Percentiles rank a stretch among this genome's conserved stretches.
Evolutionary conservation across 2,888 invertebrate genomes (phyloP).

Genomic region (Dynastes maya): DNA sequence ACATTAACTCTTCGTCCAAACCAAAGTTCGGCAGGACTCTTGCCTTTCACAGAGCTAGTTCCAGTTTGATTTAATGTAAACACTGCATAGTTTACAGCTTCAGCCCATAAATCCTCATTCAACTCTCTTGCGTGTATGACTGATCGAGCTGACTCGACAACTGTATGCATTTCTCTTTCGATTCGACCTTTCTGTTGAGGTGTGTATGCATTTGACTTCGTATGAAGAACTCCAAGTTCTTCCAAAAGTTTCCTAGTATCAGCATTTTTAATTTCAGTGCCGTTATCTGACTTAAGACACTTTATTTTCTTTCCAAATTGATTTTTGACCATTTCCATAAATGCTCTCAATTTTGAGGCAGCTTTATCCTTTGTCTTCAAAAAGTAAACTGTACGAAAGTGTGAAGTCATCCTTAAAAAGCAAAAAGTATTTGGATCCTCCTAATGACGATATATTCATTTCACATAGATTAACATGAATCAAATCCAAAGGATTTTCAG

Average conservation of each 20-base stretch:
- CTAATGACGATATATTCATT: no score
- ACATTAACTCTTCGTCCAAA: constrained; percentile 55
- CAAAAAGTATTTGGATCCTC: no score
- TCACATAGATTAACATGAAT: no score
- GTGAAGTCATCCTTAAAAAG: no score
- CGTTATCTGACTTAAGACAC: constrained; percentile 56
- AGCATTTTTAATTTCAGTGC: constrained; percentile 60
- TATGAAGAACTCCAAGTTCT: constrained; percentile 3
- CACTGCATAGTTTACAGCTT: constrained; percentile 60
- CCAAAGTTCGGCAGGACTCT: constrained; percentile 65
- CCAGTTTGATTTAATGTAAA: constrained; percentile 56
- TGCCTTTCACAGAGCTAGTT: constrained; percentile 30
- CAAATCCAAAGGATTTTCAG: background rate
- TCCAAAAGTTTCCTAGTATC: constrained; percentile 54
- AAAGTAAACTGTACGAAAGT: no score
- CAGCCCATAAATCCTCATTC: constrained; percentile 61
- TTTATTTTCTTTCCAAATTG: constrained; percentile 58
- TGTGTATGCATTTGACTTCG: constrained; percentile 60
- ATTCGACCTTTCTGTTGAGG: constrained; percentile 66
- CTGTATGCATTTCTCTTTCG: constrained; percentile 64
- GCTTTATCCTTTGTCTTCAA: no score
- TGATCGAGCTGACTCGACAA: constrained; percentile 61
- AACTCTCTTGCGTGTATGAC: constrained; percentile 59
- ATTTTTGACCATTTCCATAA: constrained; percentile 56
- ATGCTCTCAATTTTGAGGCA: no score